These are phyloP conservation scores for Enteromius treurensis DNA, from an alignment of 2,797 vertebrate species.

Conservation along the genomic window DNA sequence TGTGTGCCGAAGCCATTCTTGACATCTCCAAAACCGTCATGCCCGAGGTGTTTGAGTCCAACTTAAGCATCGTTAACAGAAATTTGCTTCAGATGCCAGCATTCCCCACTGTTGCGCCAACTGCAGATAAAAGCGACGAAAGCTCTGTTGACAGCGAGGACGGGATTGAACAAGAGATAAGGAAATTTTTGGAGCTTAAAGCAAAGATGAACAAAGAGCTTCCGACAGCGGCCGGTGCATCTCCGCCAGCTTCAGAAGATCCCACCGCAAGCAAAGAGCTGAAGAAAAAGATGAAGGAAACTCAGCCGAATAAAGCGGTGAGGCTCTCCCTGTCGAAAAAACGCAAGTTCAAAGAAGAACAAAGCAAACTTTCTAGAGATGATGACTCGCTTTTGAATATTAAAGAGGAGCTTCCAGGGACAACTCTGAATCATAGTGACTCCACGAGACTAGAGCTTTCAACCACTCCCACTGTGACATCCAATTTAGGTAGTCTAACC, in stretches of 20 bases:
- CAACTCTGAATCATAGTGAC: conserved; percentile 54
- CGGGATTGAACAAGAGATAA: conserved; percentile 95
- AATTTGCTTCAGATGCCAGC: conserved; percentile 53
- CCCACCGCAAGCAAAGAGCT: conserved; percentile 47
- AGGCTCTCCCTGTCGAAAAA: conserved; percentile 74
- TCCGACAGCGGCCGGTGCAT: conserved; percentile 44
- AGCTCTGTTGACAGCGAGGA: conserved; percentile 93
- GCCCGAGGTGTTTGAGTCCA: conserved; percentile 76
- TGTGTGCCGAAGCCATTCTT: conserved; percentile 96
- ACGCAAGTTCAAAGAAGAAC: conserved; percentile 74
- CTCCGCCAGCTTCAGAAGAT: conserved; percentile 29
- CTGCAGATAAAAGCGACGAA: conserved; percentile 77
- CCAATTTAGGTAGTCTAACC: conserved; percentile 15
- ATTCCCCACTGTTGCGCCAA: conserved; percentile 43
- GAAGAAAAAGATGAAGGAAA: conserved; percentile 61
- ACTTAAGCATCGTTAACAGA: conserved; percentile 57
- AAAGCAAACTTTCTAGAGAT: conserved; percentile 41
- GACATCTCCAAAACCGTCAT: conserved; percentile 96
- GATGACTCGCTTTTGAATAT: conserved; percentile 20
- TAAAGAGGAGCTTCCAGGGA: conserved; percentile 55
- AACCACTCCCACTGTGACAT: conserved; percentile 7
- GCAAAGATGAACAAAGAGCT: conserved; percentile 81
- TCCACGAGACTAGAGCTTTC: conserved; percentile 17
- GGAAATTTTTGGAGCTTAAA: conserved; percentile 90
- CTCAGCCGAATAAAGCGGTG: conserved; percentile 65